Conservation (phyloP, 64 coral and sea anemone species). For the Hydrozoanthus tunicans region DNA sequence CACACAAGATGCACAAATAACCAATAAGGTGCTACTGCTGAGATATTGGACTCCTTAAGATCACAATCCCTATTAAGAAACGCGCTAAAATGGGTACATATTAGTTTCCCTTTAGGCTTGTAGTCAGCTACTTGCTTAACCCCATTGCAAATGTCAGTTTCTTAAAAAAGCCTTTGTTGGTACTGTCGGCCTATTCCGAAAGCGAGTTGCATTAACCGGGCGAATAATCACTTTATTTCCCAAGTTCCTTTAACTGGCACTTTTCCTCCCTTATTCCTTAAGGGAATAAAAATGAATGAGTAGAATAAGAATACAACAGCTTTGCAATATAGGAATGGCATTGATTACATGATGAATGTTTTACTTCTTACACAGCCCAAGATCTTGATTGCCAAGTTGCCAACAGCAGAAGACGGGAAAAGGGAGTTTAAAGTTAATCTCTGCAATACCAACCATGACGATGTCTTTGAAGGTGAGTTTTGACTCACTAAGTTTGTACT, state of each 20-base stretch:
- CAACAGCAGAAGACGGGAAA: neutral
- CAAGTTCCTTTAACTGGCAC: too few relatives aligned
- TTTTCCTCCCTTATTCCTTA: too few relatives aligned
- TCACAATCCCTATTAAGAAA: neutral
- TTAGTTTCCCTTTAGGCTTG: neutral
- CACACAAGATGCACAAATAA: neutral
- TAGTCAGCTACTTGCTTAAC: too few relatives aligned
- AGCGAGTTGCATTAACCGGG: too few relatives aligned
- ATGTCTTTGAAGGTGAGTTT: neutral
- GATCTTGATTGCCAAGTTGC: neutral
- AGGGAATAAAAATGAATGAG: neutral
- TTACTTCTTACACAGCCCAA: slow-evolving; percentile 4
- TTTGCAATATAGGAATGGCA: neutral
- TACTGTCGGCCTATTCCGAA: too few relatives aligned
- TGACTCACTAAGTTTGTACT: neutral
- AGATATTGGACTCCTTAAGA: neutral
- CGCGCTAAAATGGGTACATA: neutral
- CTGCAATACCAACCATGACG: neutral
- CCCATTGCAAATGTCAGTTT: too few relatives aligned
- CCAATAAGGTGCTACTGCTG: neutral
- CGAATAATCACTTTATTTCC: too few relatives aligned
- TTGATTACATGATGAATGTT: neutral
- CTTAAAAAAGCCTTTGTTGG: too few relatives aligned
- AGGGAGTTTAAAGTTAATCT: slow-evolving; percentile 1
- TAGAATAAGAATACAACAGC: neutral